Evolutionary conservation across 2,888 invertebrate species (phyloP).

Genomic region (Drosophila anceps): DNA sequence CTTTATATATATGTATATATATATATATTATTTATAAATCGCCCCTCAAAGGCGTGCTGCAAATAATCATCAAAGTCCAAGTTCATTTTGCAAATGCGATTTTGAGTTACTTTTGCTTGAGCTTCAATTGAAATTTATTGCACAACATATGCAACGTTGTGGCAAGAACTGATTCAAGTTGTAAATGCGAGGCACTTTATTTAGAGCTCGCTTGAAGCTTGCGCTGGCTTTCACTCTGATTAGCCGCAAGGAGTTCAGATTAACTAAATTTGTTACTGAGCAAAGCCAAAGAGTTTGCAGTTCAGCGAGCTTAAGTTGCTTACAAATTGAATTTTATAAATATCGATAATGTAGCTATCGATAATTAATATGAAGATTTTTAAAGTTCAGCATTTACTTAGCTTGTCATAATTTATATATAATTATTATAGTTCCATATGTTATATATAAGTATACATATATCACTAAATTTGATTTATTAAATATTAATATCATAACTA

Average conservation of each 20-base stretch:
- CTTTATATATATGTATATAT: neutral
- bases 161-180: slow-evolving; percentile 12
- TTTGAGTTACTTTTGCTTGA: slow-evolving; percentile 28
- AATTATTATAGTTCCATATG: too few species aligned
- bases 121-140: slow-evolving; percentile 61
- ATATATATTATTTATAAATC: slow-evolving; percentile 5
- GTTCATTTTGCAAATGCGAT: slow-evolving; percentile 34
- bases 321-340: neutral
- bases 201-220: slow-evolving; percentile 14
- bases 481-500: neutral
- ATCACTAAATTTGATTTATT: too few species aligned
- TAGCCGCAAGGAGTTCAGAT: neutral
- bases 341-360: neutral
- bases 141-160: slow-evolving; percentile 28
- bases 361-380: neutral
- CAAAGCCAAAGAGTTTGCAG: neutral
- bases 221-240: neutral
- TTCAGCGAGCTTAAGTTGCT: neutral
- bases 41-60: neutral
- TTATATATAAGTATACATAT: too few species aligned
- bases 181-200: slow-evolving; percentile 23
- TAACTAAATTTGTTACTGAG: neutral
- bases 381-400: too few species aligned
- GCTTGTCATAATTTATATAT: too few species aligned
- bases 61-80: slow-evolving; percentile 24